A percentile compares a stretch with the other conserved stretches of the same genome.
These are phyloP conservation scores for Apodemia zela DNA, from an alignment of 2,888 invertebrate species.

Conservation along the genomic window DNA sequence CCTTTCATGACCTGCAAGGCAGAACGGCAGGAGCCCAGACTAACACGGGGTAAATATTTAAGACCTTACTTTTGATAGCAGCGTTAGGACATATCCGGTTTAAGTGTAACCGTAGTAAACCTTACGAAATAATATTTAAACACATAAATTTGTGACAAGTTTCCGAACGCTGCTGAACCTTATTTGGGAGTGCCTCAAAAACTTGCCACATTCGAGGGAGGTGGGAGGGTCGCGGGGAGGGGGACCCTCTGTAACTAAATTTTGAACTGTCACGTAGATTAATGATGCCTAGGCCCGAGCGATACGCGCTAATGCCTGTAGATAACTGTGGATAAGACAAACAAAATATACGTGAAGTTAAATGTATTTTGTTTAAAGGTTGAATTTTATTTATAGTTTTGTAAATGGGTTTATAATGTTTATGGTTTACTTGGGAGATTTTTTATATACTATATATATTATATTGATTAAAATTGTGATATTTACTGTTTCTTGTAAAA, in stretches of 20 bases:
- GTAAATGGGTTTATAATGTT: too few species aligned
- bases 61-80: too few species aligned
- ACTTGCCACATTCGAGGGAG: slow-evolving; percentile 50
- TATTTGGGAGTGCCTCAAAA: slow-evolving; percentile 63
- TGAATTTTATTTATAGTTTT: background rate
- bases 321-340: slow-evolving; percentile 62
- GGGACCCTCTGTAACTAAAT: slow-evolving; percentile 79
- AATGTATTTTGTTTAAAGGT: background rate
- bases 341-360: slow-evolving; percentile 1
- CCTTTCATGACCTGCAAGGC: too few species aligned
- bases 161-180: slow-evolving; percentile 35
- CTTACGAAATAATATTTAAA: slow-evolving; percentile 28
- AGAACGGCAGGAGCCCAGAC: too few species aligned
- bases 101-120: background rate
- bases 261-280: slow-evolving; percentile 82
- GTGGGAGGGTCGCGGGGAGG: slow-evolving; percentile 38
- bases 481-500: too few species aligned
- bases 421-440: too few species aligned
- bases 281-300: slow-evolving; percentile 78
- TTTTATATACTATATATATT: too few species aligned
- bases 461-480: too few species aligned
- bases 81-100: background rate
- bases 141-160: slow-evolving; percentile 26
- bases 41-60: too few species aligned
- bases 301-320: slow-evolving; percentile 76